Evolutionary conservation across 2,113 vertebrate species (phyloP).

Genomic region (Ciconia stormi): DNA sequence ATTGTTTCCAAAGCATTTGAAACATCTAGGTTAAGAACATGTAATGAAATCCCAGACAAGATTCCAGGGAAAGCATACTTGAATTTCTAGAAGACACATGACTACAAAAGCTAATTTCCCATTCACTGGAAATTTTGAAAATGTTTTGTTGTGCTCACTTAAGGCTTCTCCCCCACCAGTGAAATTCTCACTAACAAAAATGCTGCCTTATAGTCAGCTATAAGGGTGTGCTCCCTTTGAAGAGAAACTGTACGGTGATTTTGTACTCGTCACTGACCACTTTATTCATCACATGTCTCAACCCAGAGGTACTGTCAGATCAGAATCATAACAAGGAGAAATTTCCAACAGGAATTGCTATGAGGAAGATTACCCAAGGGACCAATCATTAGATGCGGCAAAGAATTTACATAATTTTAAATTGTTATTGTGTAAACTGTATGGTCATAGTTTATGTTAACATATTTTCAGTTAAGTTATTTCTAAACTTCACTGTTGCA

Average conservation of each 20-base stretch:
- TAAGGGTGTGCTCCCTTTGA: not conserved
- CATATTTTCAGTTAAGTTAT: not conserved
- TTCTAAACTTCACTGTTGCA: not conserved
- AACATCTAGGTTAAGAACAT: constrained; percentile 4
- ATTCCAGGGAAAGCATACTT: not conserved
- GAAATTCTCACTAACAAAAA: not conserved
- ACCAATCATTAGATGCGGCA: not conserved
- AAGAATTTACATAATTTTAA: not conserved
- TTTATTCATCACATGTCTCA: not conserved
- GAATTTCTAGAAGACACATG: constrained; percentile 1
- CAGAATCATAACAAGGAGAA: not conserved
- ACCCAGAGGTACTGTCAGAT: not conserved
- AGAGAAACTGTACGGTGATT: not conserved
- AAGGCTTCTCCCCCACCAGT: not conserved
- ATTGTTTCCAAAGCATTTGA: constrained; percentile 38
- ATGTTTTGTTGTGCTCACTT: not conserved
- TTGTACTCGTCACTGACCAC: not conserved
- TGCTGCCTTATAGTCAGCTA: not conserved
- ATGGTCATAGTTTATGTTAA: not conserved
- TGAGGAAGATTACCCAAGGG: not conserved
- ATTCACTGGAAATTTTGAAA: not conserved
- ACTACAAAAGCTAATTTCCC: not conserved
- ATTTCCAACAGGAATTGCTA: not conserved
- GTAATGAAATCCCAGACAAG: not conserved
- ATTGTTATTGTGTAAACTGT: not conserved